Conservation (phyloP, 2,888 invertebrate species). For the Trachelus stipa region DNA sequence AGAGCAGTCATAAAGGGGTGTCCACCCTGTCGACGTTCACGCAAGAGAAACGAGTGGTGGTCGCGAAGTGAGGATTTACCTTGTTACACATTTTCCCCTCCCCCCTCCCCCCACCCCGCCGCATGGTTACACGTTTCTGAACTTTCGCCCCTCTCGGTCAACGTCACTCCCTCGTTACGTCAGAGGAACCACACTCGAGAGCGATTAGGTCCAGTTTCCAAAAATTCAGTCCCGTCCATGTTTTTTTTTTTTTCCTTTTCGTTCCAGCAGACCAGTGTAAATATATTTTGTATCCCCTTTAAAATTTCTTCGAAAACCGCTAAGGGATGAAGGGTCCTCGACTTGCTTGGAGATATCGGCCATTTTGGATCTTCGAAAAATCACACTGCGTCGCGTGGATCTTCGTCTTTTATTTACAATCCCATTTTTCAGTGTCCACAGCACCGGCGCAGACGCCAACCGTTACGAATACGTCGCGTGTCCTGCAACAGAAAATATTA, state of each 20-base stretch:
- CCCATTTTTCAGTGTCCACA: slow-evolving; percentile 21
- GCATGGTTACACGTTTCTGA: slow-evolving; percentile 41
- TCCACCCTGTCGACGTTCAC: background rate
- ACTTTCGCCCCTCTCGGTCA: slow-evolving; percentile 21
- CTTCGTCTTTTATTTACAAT: background rate
- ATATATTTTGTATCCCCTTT: background rate
- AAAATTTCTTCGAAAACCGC: background rate
- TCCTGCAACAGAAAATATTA: slow-evolving; percentile 47
- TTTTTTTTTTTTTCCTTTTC: background rate
- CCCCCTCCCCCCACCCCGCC: slow-evolving; percentile 8
- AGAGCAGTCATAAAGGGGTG: background rate
- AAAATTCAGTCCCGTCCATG: background rate
- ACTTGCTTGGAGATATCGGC: background rate
- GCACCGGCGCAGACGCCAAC: slow-evolving; percentile 11
- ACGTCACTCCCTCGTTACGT: background rate
- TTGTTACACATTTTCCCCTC: background rate
- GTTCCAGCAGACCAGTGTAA: background rate
- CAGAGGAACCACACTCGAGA: background rate
- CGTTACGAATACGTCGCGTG: slow-evolving; percentile 17
- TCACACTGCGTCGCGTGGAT: background rate
- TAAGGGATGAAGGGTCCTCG: background rate
- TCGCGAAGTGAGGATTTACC: background rate
- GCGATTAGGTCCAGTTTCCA: background rate
- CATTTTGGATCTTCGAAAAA: background rate
- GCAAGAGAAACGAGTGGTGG: background rate